These are phyloP conservation scores for Lochmaea capreae DNA, from an alignment of 2,888 invertebrate species.

Conservation along the genomic window DNA sequence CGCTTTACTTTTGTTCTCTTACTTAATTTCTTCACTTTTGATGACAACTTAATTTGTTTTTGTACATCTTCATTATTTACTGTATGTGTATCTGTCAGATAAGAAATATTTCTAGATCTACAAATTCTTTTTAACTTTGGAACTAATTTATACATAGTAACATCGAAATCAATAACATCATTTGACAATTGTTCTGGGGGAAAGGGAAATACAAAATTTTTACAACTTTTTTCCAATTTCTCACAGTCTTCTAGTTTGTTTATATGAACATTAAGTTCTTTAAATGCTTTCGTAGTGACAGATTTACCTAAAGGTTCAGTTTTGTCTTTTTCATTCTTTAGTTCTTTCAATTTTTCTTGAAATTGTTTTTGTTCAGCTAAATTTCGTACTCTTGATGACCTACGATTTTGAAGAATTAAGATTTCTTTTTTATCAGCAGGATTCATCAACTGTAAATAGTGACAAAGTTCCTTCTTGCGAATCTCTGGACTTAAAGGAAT, in stretches of 20 bases:
- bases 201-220: slow-evolving; percentile 46
- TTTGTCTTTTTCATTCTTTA: slow-evolving; percentile 13
- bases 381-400: slow-evolving; percentile 61
- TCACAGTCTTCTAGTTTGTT: slow-evolving; percentile 29
- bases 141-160: slow-evolving; percentile 38
- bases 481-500: slow-evolving; percentile 59
- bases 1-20: neutral
- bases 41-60: slow-evolving; percentile 17
- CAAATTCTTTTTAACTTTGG: slow-evolving; percentile 40
- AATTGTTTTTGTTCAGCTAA: slow-evolving; percentile 51
- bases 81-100: slow-evolving; percentile 3
- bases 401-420: slow-evolving; percentile 56
- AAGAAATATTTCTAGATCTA: slow-evolving; percentile 32
- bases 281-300: slow-evolving; percentile 44
- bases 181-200: slow-evolving; percentile 41
- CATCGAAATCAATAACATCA: slow-evolving; percentile 42
- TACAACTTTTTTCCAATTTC: slow-evolving; percentile 23
- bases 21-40: neutral
- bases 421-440: slow-evolving; percentile 57
- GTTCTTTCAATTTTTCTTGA: slow-evolving; percentile 22
- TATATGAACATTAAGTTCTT: slow-evolving; percentile 48
- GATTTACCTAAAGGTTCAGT: slow-evolving; percentile 19
- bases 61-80: slow-evolving; percentile 15
- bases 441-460: slow-evolving; percentile 63
- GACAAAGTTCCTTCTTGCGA: slow-evolving; percentile 61